These are phyloP conservation scores for Monochamus alternatus DNA, from an alignment of 2,888 invertebrate genomes.

Conservation along the genomic window DNA sequence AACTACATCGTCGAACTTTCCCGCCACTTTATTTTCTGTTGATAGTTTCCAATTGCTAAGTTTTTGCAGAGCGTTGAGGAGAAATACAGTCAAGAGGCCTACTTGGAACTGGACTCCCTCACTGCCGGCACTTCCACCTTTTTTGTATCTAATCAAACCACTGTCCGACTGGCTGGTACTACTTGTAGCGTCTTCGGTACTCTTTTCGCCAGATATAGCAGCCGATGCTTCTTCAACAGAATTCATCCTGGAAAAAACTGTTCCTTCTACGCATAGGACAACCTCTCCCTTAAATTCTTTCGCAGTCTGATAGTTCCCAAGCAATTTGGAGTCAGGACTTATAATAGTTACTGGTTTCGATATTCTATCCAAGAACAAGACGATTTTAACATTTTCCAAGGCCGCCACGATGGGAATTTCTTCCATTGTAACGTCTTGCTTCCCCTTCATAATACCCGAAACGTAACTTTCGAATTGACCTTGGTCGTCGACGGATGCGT, in stretches of 20 bases:
- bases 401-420: not conserved
- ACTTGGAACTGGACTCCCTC: conserved; percentile 8
- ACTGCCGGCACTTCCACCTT: conserved; percentile 11
- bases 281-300: too few relatives aligned
- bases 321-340: too few relatives aligned
- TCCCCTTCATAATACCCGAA: not conserved
- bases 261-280: too few relatives aligned
- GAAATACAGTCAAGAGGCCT: conserved; percentile 7
- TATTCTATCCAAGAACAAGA: not conserved
- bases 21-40: conserved; percentile 6
- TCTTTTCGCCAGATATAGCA: too few relatives aligned
- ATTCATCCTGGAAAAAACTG: too few relatives aligned
- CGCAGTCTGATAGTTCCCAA: too few relatives aligned
- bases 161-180: too few relatives aligned
- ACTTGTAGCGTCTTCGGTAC: too few relatives aligned
- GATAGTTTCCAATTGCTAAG: not conserved
- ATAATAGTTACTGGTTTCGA: too few relatives aligned
- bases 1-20: conserved; percentile 18
- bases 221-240: too few relatives aligned
- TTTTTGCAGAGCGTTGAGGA: not conserved
- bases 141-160: not conserved
- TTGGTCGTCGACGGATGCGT: too few relatives aligned
- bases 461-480: too few relatives aligned
- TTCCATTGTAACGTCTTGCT: not conserved
- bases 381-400: not conserved